Percentiles rank a stretch among this genome's conserved stretches.
phyloP scores from a whole-genome alignment of 2,888 invertebrate genomes.

The Eupsilia transversa region DNA sequence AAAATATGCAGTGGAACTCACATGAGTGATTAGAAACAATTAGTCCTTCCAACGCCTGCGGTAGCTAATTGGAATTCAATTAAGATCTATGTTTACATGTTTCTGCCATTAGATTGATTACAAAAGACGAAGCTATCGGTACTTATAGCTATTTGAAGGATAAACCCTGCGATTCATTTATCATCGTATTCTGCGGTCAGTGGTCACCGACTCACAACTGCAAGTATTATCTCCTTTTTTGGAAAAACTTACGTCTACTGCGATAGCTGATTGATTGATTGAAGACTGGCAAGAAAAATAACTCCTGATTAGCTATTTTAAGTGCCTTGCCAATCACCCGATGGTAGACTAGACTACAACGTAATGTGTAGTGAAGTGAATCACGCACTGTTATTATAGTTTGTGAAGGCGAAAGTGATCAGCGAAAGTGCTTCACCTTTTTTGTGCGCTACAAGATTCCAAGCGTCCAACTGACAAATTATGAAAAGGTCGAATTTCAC shows the following conservation, averaged over 20 bases:
- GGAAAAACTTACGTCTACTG: conserved; percentile 13
- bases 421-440: conserved; percentile 80
- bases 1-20: conserved; percentile 33
- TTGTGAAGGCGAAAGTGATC: conserved; percentile 84
- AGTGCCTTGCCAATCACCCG: conserved; percentile 42
- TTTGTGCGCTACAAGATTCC: conserved; percentile 62
- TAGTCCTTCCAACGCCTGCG: conserved; percentile 24
- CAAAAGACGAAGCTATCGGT: conserved; percentile 10
- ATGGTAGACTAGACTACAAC: conserved; percentile 43
- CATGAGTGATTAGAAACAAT: conserved; percentile 42
- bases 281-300: conserved; percentile 48
- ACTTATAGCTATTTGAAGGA: not conserved
- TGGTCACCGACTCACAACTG: conserved; percentile 3
- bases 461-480: conserved; percentile 62
- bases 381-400: conserved; percentile 74
- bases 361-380: conserved; percentile 76
- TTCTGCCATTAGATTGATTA: conserved; percentile 51
- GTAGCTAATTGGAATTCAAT: conserved; percentile 44
- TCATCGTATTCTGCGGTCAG: conserved; percentile 13
- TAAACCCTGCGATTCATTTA: not conserved
- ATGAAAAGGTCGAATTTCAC: conserved; percentile 75
- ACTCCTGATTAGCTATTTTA: conserved; percentile 52
- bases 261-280: conserved; percentile 49
- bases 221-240: conserved; percentile 44
- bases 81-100: conserved; percentile 46